These are phyloP conservation scores for Dastarcus helophoroides DNA, from an alignment of 2,888 invertebrate genomes.

Conservation along the genomic window DNA sequence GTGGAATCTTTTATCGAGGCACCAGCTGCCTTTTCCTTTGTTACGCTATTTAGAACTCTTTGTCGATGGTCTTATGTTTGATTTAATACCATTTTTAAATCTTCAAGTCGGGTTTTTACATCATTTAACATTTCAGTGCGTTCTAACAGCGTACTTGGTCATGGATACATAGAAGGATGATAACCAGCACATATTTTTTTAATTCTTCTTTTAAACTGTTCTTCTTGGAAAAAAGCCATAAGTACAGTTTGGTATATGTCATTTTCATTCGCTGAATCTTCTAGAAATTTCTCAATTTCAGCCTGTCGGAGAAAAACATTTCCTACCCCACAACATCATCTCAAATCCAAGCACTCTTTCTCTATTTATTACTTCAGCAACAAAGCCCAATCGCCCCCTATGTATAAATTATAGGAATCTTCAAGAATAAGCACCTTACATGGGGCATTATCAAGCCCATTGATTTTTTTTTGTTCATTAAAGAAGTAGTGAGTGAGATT, in stretches of 20 bases:
- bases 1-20: too few species aligned
- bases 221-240: conserved; percentile 83
- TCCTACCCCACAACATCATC: conserved; percentile 83
- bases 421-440: conserved; percentile 41
- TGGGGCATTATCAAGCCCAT: conserved; percentile 50
- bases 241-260: conserved; percentile 84
- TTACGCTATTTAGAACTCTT: conserved; percentile 71
- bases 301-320: conserved; percentile 82
- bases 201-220: conserved; percentile 78
- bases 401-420: conserved; percentile 32
- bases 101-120: conserved; percentile 80
- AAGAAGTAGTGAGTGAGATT: conserved; percentile 88
- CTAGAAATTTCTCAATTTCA: conserved; percentile 71
- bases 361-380: conserved; percentile 84
- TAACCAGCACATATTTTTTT: conserved; percentile 92
- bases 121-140: conserved; percentile 83
- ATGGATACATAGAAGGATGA: conserved; percentile 85
- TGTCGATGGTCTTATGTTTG: conserved; percentile 84
- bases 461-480: conserved; percentile 63
- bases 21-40: too few species aligned
- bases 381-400: conserved; percentile 52
- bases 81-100: conserved; percentile 74
- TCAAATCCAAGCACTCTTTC: conserved; percentile 85
- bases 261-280: conserved; percentile 77
- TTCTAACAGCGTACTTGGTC: conserved; percentile 76